Evolutionary conservation across 2,797 vertebrate genomes (phyloP).

Genomic region (Emys orbicularis): DNA sequence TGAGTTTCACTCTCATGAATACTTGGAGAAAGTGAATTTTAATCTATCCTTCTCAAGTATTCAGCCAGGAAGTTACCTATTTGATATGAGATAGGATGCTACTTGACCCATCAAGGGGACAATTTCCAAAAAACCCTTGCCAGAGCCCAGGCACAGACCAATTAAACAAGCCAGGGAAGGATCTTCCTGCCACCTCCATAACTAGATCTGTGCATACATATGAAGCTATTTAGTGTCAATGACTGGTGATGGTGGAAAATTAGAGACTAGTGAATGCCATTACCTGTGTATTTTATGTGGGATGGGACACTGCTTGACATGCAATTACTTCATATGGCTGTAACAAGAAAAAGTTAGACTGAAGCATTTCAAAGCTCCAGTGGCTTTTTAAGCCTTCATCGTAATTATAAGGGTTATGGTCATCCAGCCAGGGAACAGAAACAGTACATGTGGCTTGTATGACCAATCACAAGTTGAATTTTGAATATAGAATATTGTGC

Average conservation of each 20-base stretch:
- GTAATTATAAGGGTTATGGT: not conserved
- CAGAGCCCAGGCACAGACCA: not conserved
- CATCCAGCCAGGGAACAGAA: constrained; percentile 7
- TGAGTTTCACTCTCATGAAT: constrained; percentile 40
- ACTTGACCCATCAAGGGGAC: not conserved
- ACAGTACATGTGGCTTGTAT: not conserved
- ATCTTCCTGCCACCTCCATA: constrained; percentile 22
- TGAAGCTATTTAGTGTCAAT: constrained; percentile 42
- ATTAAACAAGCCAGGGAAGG: constrained; percentile 22
- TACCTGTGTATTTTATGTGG: not conserved
- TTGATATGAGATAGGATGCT: not conserved
- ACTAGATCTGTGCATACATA: constrained; percentile 1
- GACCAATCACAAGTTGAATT: not conserved
- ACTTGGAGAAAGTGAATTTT: constrained; percentile 50
- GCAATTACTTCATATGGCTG: constrained; percentile 28
- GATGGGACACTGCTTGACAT: not conserved
- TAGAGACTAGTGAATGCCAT: constrained; percentile 31
- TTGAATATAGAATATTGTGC: not conserved
- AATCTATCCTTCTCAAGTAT: constrained; percentile 2
- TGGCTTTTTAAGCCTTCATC: constrained; percentile 41
- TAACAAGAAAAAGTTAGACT: not conserved
- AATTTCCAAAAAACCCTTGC: not conserved
- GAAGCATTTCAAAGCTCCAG: constrained; percentile 19
- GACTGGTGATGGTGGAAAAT: constrained; percentile 25
- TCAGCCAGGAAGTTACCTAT: constrained; percentile 24